Percentiles rank a stretch among this genome's conserved stretches.
Conservation (phyloP, 2,797 vertebrate species). For the Scyliorhinus canicula region DNA sequence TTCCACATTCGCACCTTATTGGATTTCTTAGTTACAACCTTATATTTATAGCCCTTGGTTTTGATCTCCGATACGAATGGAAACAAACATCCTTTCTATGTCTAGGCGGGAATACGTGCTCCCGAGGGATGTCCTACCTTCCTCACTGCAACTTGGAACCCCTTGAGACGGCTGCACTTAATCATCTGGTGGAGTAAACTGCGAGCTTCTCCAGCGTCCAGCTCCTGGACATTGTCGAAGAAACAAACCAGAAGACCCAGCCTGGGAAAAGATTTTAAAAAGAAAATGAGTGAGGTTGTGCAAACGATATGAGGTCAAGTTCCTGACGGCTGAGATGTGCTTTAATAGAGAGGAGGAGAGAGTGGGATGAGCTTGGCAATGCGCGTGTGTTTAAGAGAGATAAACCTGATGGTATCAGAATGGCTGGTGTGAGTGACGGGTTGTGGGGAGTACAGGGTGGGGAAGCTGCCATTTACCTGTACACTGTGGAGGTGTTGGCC, state of each 20-base stretch:
- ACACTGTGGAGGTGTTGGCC: conserved; percentile 63
- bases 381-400: background rate
- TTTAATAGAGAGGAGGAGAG: background rate
- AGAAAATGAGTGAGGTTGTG: background rate
- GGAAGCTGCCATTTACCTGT: conserved; percentile 56
- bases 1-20: background rate
- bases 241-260: conserved; percentile 69
- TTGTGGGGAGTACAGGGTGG: background rate
- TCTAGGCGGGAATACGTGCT: too few species aligned
- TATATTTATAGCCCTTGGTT: background rate
- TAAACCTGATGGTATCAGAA: background rate
- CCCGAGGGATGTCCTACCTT: conserved; percentile 51
- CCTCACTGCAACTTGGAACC: conserved; percentile 57
- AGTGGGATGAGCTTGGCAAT: background rate
- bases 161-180: conserved; percentile 62
- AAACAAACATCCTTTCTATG: background rate
- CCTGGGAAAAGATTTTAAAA: conserved; percentile 44
- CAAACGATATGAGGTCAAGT: background rate
- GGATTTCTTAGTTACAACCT: background rate
- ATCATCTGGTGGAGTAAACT: conserved; percentile 69
- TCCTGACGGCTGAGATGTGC: background rate
- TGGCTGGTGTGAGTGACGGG: background rate
- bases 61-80: background rate
- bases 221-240: conserved; percentile 57
- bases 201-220: conserved; percentile 56